A percentile compares a stretch with the other conserved stretches of the same genome.
phyloP scores from a whole-genome alignment of 2,113 vertebrate genomes.

The Camarhynchus parvulus region DNA sequence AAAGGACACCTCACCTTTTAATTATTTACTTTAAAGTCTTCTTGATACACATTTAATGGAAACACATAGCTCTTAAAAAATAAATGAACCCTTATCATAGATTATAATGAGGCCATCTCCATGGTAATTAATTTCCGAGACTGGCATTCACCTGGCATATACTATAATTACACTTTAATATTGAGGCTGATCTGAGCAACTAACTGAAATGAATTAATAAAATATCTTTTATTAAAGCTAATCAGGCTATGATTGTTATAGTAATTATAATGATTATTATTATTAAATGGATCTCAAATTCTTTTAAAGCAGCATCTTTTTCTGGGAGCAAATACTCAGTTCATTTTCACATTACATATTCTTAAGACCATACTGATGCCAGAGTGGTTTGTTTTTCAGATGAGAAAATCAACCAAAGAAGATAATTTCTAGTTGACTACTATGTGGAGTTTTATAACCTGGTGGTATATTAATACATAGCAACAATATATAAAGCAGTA shows the following conservation, averaged over 20 bases:
- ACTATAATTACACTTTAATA: conserved; percentile 1
- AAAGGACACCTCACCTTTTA: not conserved
- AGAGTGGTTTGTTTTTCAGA: not conserved
- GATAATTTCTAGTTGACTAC: not conserved
- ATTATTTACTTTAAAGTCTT: conserved; percentile 7
- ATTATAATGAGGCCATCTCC: not conserved
- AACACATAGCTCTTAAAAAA: not conserved
- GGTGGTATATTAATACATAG: not conserved
- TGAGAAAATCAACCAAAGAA: not conserved
- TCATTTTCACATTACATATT: not conserved
- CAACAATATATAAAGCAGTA: not conserved
- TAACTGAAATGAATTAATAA: not conserved
- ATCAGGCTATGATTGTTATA: not conserved
- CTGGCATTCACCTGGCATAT: not conserved
- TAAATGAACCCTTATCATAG: not conserved
- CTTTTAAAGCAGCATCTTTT: not conserved
- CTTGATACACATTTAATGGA: not conserved
- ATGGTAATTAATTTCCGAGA: conserved; percentile 12
- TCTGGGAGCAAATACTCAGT: not conserved
- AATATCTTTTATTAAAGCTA: not conserved
- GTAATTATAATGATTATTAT: no score
- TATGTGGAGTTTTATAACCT: not conserved
- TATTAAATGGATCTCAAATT: not conserved
- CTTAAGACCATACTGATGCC: not conserved
- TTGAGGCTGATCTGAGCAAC: not conserved